A percentile compares a stretch with the other conserved stretches of the same genome.
These are phyloP conservation scores for Polydrusus pterygomalis DNA, from an alignment of 2,888 invertebrate species.

Conservation along the genomic window DNA sequence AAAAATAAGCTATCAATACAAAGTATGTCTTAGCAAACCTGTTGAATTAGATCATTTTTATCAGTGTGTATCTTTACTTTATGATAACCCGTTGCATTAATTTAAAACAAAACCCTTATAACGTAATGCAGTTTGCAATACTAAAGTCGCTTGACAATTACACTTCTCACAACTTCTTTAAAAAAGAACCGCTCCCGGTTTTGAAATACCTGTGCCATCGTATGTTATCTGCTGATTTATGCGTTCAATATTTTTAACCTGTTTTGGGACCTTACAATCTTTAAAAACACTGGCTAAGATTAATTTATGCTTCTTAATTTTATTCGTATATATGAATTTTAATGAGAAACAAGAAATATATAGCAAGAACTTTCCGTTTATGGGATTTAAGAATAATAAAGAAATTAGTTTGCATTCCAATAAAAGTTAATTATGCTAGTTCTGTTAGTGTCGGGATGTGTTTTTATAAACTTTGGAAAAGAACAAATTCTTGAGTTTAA, in stretches of 20 bases:
- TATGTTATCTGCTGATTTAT: conserved; percentile 68
- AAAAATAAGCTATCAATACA: too few species aligned
- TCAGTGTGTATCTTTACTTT: too few species aligned
- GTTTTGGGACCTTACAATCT: conserved; percentile 64
- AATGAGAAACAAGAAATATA: conserved; percentile 60
- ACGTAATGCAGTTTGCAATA: too few species aligned
- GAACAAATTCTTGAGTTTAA: too few species aligned
- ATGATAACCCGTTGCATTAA: too few species aligned
- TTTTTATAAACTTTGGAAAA: too few species aligned
- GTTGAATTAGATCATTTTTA: too few species aligned
- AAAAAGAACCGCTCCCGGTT: conserved; percentile 64
- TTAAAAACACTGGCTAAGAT: conserved; percentile 61
- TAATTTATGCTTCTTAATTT: conserved; percentile 63
- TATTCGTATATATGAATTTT: conserved; percentile 64
- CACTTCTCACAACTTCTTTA: not conserved
- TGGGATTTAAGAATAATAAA: conserved; percentile 5
- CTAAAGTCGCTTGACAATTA: not conserved
- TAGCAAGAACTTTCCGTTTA: not conserved
- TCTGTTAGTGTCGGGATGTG: too few species aligned
- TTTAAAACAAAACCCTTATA: not conserved
- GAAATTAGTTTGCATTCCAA: not conserved
- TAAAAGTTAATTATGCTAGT: too few species aligned
- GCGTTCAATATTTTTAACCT: conserved; percentile 68
- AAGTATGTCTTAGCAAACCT: too few species aligned
- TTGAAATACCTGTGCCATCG: conserved; percentile 67